A percentile compares a stretch with the other conserved stretches of the same genome.
These are phyloP conservation scores for Copsychus sechellarum DNA, from an alignment of 2,113 vertebrate genomes.

Conservation along the genomic window DNA sequence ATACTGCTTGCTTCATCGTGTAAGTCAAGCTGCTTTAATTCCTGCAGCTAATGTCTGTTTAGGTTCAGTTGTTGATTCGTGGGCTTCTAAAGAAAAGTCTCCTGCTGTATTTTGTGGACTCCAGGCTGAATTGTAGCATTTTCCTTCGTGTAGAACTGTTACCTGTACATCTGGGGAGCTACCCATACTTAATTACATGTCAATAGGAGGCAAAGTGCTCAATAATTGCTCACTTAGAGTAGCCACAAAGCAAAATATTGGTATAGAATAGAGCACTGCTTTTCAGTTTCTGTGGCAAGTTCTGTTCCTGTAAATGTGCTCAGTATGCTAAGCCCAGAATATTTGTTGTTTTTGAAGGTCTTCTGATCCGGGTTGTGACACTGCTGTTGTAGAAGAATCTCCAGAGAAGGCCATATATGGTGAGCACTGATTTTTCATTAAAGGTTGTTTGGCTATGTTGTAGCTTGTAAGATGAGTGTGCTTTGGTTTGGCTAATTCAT, in stretches of 20 bases:
- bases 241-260: background rate
- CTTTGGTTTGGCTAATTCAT: background rate
- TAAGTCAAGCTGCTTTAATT: background rate
- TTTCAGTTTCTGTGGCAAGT: background rate
- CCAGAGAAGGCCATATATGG: conserved; percentile 84
- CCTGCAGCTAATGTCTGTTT: background rate
- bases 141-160: background rate
- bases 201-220: background rate
- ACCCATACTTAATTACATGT: background rate
- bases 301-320: background rate
- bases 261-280: background rate
- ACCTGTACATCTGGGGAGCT: background rate
- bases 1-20: background rate
- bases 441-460: background rate
- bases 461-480: fast-evolving
- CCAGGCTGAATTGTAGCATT: background rate
- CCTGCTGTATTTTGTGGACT: background rate
- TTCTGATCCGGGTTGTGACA: conserved; percentile 76
- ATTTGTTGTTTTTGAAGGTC: conserved; percentile 68
- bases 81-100: background rate
- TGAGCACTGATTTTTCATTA: conserved; percentile 45
- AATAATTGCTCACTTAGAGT: background rate
- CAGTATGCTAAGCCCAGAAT: background rate
- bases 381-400: conserved; percentile 89
- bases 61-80: background rate